phyloP scores from a whole-genome alignment of 2,113 vertebrate genomes.

The Hyperoodon ampullatus region DNA sequence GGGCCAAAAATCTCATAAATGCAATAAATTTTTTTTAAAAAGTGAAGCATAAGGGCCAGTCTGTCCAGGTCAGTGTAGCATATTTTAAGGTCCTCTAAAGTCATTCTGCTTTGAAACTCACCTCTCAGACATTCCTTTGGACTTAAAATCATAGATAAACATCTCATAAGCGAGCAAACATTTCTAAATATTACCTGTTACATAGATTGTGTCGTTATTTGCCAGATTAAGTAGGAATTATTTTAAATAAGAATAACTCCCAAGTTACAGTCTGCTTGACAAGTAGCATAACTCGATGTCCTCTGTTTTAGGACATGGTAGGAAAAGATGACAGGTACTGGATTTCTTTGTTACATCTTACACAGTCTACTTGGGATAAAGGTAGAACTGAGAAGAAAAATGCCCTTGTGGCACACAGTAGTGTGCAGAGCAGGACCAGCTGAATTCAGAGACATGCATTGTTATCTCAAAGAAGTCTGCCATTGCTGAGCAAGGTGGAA shows the following conservation, averaged over 20 bases:
- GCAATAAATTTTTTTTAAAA: not conserved
- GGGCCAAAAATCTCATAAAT: conserved; percentile 23
- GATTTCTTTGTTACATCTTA: not conserved
- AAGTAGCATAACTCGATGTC: not conserved
- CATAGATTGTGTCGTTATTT: not conserved
- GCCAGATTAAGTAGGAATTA: not conserved
- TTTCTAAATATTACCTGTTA: not conserved
- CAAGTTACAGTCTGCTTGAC: not conserved
- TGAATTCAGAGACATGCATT: not conserved
- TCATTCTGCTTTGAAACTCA: conserved; percentile 47
- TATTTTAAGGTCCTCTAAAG: conserved; percentile 18
- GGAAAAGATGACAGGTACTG: not conserved
- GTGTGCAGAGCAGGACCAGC: not conserved
- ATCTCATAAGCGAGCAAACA: not conserved
- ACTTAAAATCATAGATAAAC: not conserved
- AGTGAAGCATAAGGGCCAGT: not conserved
- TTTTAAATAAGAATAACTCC: not conserved
- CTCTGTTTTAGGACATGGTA: not conserved
- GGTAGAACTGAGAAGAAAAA: not conserved
- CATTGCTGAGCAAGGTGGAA: not conserved
- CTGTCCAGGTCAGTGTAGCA: conserved; percentile 30
- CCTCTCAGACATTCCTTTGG: conserved; percentile 27
- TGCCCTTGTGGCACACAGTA: too few species aligned
- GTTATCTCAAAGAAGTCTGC: not conserved
- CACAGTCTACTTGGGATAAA: not conserved